Percentiles rank a stretch among this genome's conserved stretches.
These are phyloP conservation scores for Syndactyla subalaris DNA, from an alignment of 2,797 vertebrate species.

Conservation along the genomic window DNA sequence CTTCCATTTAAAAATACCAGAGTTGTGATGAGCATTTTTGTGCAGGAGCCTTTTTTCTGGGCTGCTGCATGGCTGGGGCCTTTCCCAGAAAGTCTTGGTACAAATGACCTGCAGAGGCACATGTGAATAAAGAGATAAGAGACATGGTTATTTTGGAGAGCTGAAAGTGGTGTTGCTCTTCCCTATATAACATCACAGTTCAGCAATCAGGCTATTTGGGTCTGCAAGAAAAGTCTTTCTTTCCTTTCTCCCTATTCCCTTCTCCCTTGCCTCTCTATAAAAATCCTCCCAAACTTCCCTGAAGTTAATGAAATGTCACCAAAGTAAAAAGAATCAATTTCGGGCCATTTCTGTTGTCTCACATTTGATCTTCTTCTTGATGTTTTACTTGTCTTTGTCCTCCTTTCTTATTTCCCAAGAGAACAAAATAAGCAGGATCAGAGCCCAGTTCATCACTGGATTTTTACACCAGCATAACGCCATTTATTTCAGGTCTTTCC, in stretches of 20 bases:
- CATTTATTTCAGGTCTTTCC: background rate
- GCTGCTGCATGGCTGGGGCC: background rate
- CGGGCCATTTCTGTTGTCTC: constrained; percentile 53
- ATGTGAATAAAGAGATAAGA: background rate
- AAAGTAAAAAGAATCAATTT: constrained; percentile 59
- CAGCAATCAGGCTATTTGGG: background rate
- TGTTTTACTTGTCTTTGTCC: constrained; percentile 44
- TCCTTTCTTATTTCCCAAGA: constrained; percentile 38
- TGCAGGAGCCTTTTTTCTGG: accelerated
- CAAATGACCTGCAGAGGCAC: background rate
- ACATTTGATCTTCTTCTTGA: constrained; percentile 47
- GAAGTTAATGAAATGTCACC: constrained; percentile 65
- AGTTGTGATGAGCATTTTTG: background rate
- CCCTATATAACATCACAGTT: background rate
- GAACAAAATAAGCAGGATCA: constrained; percentile 15
- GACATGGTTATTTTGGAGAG: background rate
- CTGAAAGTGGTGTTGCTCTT: background rate
- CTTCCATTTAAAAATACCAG: background rate
- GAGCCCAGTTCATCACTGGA: background rate
- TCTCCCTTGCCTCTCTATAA: background rate
- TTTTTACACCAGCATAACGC: background rate
- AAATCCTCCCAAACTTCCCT: constrained; percentile 16
- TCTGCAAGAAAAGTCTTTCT: background rate
- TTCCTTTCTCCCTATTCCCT: background rate
- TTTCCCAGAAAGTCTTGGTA: background rate